Evolutionary conservation across 2,888 invertebrate species (phyloP), one percentile per base, ranked within the genome.

Genomic region (Laothoe populi): DNA sequence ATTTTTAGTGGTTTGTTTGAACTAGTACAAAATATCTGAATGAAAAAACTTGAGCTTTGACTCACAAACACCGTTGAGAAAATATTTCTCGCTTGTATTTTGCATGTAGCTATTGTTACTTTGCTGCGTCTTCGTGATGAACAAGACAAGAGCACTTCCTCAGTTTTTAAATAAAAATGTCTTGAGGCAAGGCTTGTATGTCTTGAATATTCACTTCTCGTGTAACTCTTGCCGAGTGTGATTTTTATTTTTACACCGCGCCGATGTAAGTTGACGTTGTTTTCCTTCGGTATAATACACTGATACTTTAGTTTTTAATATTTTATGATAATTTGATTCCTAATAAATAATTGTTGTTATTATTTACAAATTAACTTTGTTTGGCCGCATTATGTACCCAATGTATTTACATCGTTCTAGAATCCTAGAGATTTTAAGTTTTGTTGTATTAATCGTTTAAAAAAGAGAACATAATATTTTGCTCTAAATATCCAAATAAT

Each of bases 101-200:
- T 62, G 23, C 38, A 24, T 48, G 62, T 40, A 62, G 19, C 58
- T 26, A 66, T 48, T 63, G 61, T 63, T 63, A 66, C 68, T 73
- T 62, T 74, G 69, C 67, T 48, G 58, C 61, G 66, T 70, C 67
- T 70, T 70, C 61, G 64, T 66, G 66, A 72, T 65, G 70, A 69
- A 72, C 64, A 75, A 70, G 66, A 67, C 71, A 62, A 62, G 63
- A 63, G 63, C 59, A 66, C 62, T 66, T 63, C 67, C 70, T 61
- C n/a, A 35, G 35, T 67, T 65, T 66, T 69, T 57, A 62, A 63
- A 72, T 62, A 66, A 61, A 68, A 69, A 73, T 45, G 31, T 59
- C 59, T 59, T 45, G 31, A 11, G 24, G 45, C 31, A 45, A 44
- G 24, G 31, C 31, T 31, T 45, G 31, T 16, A 45, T 31, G 35